Evolutionary conservation across 2,113 vertebrate species (phyloP).

Genomic region (Lagopus muta): DNA sequence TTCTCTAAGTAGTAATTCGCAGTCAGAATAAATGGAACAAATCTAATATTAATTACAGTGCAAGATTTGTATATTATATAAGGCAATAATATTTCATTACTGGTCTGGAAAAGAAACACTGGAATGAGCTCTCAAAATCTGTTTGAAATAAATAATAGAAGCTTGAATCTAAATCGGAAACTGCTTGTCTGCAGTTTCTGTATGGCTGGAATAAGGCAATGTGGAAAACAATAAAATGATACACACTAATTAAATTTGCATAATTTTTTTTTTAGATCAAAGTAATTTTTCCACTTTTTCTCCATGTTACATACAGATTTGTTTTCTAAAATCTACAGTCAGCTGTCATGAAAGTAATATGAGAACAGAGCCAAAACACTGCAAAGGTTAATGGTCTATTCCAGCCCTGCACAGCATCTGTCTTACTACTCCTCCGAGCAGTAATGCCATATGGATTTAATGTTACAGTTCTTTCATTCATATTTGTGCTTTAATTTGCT

Average conservation of each 20-base stretch:
- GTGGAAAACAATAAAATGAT: background rate
- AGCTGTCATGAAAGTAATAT: background rate
- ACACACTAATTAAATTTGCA: background rate
- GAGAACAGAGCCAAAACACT: background rate
- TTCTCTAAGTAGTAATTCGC: background rate
- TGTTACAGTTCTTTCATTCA: background rate
- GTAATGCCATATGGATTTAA: background rate
- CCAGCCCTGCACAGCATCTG: background rate
- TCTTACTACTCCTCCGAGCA: background rate
- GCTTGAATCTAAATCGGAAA: background rate
- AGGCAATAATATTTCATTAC: background rate
- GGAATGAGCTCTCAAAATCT: slow-evolving; percentile 3
- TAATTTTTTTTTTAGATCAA: background rate
- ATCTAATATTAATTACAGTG: slow-evolving; percentile 27
- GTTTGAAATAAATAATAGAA: slow-evolving; percentile 20
- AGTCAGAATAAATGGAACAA: slow-evolving; percentile 8
- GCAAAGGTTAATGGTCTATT: background rate
- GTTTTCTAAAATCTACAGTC: background rate
- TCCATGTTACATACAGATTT: background rate
- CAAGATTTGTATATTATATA: background rate
- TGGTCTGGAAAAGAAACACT: slow-evolving; percentile 13
- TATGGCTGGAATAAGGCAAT: background rate
- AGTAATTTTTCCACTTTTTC: background rate
- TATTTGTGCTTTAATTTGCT: background rate
- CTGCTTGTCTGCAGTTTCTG: background rate